These are phyloP conservation scores for Phorcus lineatus DNA, from an alignment of 2,888 invertebrate species.

Conservation along the genomic window DNA sequence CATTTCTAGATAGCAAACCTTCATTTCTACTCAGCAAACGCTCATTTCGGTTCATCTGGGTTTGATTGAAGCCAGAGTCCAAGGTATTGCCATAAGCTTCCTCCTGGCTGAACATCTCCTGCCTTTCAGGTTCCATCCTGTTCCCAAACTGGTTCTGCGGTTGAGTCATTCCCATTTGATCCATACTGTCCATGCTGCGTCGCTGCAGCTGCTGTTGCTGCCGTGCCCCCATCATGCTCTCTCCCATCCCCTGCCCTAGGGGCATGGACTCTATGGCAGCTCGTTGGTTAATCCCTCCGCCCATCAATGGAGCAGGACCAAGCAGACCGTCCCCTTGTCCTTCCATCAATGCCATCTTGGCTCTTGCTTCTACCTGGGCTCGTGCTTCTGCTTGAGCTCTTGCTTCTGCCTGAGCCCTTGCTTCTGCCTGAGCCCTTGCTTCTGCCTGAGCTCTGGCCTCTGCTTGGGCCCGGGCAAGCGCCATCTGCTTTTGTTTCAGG, in stretches of 20 bases:
- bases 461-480: not conserved
- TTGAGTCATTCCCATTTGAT: not conserved
- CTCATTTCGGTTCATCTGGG: not conserved
- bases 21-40: not conserved
- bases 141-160: not conserved
- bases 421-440: not conserved
- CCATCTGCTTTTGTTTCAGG: not conserved
- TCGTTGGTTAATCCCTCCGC: too few relatives aligned
- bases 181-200: not conserved
- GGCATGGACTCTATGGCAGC: not conserved
- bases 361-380: not conserved
- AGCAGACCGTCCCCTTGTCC: not conserved
- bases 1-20: not conserved
- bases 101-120: not conserved
- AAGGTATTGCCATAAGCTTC: not conserved
- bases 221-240: not conserved
- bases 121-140: not conserved
- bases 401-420: not conserved
- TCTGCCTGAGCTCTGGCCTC: not conserved
- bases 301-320: not conserved
- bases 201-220: not conserved
- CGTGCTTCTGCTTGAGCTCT: not conserved
- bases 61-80: not conserved
- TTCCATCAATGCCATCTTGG: conserved; percentile 1
- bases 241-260: not conserved